Evolutionary conservation across 92 coral and sea anemone genomes (phyloP), one percentile per base, ranked within the genome.

Genomic region (Zoanthus sociatus): DNA sequence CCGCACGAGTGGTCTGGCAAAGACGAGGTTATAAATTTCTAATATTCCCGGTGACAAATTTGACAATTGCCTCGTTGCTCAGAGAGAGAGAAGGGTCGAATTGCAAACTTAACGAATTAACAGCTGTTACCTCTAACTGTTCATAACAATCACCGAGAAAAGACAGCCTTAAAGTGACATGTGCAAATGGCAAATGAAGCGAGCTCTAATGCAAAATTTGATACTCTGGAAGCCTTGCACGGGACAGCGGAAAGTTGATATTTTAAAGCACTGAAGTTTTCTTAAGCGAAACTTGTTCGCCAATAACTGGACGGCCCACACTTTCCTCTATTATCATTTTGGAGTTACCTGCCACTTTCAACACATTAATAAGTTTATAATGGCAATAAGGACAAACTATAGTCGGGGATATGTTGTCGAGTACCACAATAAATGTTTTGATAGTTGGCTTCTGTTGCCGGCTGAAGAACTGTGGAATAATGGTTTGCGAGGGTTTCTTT

Each of bases 401-500:
- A 83, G 88, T 51, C 86, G 81, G 46, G 98, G 98, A 14, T 91
- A 93, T 84, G 79, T 95, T 45, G 98, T 91, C 0, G 94, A 93
- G 33, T 95, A 84, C 70, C 82, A 83, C 42, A 42, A 83, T 7
- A 92, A 92, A 13, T 95, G 98, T 42, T 95, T 74, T 66, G 89
- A 95, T 26, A 95, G 98, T 72, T 95, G 98, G 98, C 87, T 95
- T 64, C 78, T 93, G 17, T 51, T 95, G 13, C 98, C 98, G 7
- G 98, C 88, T 3, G 92, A 91, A 61, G 94, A 89, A 71, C 82
- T 95, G 18, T 95, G 98, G 98, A 82, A 68, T 53, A 87, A 90
- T 0, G 93, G 98, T 0, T 20, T 93, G 12, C 94, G 92, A 12
- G 96, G 94, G 6, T 84, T 93, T 83, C 77, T 95, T 32, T 95